Conservation (phyloP, 2,113 vertebrate species). For the Fregetta grallaria region DNA sequence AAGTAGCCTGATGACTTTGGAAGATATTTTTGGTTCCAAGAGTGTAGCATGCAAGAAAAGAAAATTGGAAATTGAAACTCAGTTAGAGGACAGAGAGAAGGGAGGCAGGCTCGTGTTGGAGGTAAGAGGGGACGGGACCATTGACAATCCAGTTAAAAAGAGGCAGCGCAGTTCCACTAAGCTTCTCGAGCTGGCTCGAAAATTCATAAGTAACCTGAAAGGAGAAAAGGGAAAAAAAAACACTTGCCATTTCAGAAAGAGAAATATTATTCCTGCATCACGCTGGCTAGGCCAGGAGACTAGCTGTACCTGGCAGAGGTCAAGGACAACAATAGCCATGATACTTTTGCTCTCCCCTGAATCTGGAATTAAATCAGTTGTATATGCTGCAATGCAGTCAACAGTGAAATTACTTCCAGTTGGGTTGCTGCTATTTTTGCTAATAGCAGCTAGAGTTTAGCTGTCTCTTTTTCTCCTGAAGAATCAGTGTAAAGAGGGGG, state of each 20-base stretch:
- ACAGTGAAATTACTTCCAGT: slow-evolving; percentile 35
- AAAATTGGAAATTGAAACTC: background rate
- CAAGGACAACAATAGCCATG: background rate
- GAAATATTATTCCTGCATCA: background rate
- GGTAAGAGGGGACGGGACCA: background rate
- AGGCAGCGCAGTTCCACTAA: background rate
- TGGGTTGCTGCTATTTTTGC: slow-evolving; percentile 23
- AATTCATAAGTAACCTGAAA: background rate
- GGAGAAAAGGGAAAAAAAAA: background rate
- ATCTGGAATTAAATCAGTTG: background rate
- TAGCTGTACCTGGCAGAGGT: background rate
- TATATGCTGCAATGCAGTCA: background rate
- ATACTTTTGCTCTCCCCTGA: background rate
- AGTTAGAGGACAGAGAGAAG: background rate
- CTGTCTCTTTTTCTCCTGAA: background rate
- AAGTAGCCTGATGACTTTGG: background rate
- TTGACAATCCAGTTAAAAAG: background rate
- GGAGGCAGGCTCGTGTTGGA: background rate
- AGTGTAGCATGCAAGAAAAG: background rate
- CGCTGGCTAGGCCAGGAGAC: background rate
- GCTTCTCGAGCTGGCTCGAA: background rate
- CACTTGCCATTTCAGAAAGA: background rate
- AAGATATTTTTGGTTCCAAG: background rate
- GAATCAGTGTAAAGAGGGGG: background rate
- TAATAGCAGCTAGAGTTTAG: background rate